Conservation (phyloP, 1,140 invertebrate genomes). For the Calycopis cecrops region DNA sequence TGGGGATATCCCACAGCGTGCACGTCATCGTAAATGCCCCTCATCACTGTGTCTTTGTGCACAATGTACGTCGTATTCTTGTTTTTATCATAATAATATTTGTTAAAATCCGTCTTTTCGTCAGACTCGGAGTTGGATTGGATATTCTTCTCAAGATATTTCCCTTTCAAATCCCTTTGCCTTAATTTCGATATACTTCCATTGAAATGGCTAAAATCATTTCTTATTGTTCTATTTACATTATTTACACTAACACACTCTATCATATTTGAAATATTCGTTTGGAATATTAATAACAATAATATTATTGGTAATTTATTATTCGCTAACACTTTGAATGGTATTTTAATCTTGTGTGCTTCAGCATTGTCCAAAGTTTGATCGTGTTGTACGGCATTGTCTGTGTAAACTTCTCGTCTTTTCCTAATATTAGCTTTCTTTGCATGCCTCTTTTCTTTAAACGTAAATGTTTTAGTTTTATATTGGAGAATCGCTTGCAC, state of each 20-base stretch:
- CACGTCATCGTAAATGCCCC: constrained; percentile 73
- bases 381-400: constrained; percentile 29
- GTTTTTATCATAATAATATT: constrained; percentile 48
- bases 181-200: constrained; percentile 20
- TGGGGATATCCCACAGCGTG: constrained; percentile 66
- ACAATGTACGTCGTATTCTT: constrained; percentile 29
- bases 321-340: constrained; percentile 13
- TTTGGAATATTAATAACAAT: constrained; percentile 48
- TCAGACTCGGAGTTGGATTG: constrained; percentile 37
- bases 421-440: constrained; percentile 42
- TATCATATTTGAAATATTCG: constrained; percentile 66
- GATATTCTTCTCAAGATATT: constrained; percentile 37
- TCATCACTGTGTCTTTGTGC: constrained; percentile 20
- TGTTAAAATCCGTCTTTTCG: constrained; percentile 32
- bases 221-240: constrained; percentile 32
- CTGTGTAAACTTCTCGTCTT: constrained; percentile 27
- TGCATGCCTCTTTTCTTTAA: constrained; percentile 35
- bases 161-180: constrained; percentile 21
- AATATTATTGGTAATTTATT: constrained; percentile 33
- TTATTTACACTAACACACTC: constrained; percentile 62
- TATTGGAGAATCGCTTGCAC: constrained; percentile 55
- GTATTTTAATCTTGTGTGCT: constrained; percentile 59
- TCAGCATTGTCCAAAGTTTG: constrained; percentile 56
- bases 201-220: constrained; percentile 24
- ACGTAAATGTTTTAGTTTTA: constrained; percentile 31